phyloP scores from a whole-genome alignment of 2,797 vertebrate species.

The Poeciliopsis paucimaculata region DNA sequence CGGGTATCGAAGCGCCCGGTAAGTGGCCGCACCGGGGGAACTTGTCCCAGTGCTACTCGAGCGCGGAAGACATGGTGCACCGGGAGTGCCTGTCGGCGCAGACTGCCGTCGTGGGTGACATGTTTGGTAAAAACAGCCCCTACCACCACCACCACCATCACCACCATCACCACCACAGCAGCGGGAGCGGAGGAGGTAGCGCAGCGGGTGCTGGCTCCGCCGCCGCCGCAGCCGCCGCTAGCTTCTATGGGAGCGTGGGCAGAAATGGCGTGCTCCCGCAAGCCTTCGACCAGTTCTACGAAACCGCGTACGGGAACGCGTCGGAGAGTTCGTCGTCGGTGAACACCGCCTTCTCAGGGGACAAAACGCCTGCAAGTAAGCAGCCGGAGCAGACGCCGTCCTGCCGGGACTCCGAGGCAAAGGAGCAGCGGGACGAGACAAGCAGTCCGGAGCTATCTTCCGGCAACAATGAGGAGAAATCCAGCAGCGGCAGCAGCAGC shows the following conservation, averaged over 20 bases:
- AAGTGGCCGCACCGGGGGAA: constrained; percentile 97
- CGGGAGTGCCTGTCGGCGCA: constrained; percentile 95
- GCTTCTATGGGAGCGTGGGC: constrained; percentile 96
- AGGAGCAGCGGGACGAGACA: constrained; percentile 89
- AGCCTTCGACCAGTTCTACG: constrained; percentile 99
- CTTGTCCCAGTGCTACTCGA: constrained; percentile 93
- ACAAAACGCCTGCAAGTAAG: constrained; percentile 86
- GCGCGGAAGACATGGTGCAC: constrained; percentile 96
- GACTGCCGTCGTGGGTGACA: constrained; percentile 89
- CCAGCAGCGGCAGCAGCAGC: constrained; percentile 84
- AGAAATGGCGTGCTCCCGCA: constrained; percentile 98
- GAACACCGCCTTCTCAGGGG: constrained; percentile 87
- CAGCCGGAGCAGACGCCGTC: constrained; percentile 77
- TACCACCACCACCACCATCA: constrained; percentile 85
- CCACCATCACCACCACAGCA: constrained; percentile 81
- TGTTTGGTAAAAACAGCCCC: constrained; percentile 94
- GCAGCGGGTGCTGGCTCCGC: constrained; percentile 77
- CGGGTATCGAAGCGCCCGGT: constrained; percentile 93
- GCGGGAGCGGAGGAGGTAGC: neutral
- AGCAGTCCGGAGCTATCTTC: constrained; percentile 98
- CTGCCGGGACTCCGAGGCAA: constrained; percentile 83
- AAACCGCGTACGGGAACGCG: constrained; percentile 92
- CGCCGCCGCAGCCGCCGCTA: constrained; percentile 89
- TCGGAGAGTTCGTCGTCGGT: constrained; percentile 85
- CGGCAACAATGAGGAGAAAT: constrained; percentile 99